Evolutionary conservation across 2,113 vertebrate genomes (phyloP).

Genomic region (Ochotona curzoniae): DNA sequence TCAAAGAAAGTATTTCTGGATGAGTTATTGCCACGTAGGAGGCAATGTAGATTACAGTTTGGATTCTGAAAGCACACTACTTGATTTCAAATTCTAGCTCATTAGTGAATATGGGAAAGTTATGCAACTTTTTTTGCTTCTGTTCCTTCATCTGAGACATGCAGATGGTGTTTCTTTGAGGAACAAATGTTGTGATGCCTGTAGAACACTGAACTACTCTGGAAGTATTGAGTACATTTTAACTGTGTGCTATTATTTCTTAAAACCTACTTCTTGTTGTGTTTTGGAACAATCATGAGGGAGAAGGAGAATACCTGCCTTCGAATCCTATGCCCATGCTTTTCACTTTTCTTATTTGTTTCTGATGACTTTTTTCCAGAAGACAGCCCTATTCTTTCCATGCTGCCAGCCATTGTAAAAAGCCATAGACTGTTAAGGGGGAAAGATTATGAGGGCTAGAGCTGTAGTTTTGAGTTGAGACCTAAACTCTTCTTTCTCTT

Average conservation of each 20-base stretch:
- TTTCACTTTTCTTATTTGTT: background rate
- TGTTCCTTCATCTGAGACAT: background rate
- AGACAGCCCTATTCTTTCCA: background rate
- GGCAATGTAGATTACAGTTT: background rate
- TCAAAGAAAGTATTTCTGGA: background rate
- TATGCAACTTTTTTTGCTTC: background rate
- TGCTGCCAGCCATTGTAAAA: background rate
- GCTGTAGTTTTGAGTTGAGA: background rate
- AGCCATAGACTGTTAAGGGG: background rate
- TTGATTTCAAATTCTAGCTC: background rate
- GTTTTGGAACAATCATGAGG: constrained; percentile 2
- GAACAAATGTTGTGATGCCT: background rate
- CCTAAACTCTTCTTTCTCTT: background rate
- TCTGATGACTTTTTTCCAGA: background rate
- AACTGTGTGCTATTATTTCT: background rate
- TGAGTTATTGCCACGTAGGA: background rate
- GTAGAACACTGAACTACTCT: background rate
- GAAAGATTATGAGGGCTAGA: background rate
- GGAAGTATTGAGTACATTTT: background rate
- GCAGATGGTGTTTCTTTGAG: background rate
- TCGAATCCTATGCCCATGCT: background rate
- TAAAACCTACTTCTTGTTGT: background rate
- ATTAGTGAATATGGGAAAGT: background rate
- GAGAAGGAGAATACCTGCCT: background rate
- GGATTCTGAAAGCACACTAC: background rate